Conservation (phyloP, 2,888 invertebrate genomes). For the Autographa pulchrina region DNA sequence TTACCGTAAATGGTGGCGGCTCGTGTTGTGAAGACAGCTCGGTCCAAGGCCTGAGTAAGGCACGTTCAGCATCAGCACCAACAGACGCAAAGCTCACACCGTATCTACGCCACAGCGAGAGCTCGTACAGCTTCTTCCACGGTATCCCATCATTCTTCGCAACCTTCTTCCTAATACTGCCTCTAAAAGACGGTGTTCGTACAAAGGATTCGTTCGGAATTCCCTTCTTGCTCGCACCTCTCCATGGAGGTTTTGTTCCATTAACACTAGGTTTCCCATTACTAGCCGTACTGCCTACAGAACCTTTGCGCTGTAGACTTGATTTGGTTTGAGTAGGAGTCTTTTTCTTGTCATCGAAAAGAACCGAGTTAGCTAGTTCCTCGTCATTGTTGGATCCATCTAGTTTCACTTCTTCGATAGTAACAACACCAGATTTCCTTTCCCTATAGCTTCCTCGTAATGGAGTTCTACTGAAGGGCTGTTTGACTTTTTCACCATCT, state of each 20-base stretch:
- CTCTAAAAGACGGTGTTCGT: constrained; percentile 81
- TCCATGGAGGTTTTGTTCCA: constrained; percentile 85
- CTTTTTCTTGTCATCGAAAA: constrained; percentile 82
- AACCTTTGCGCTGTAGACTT: constrained; percentile 75
- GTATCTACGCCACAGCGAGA: constrained; percentile 88
- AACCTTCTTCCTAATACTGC: constrained; percentile 82
- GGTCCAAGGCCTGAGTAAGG: constrained; percentile 81
- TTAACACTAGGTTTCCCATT: constrained; percentile 74
- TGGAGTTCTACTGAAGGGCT: constrained; percentile 78
- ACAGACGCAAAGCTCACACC: constrained; percentile 83
- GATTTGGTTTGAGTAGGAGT: constrained; percentile 70
- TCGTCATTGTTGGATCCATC: constrained; percentile 82
- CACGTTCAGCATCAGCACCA: constrained; percentile 82
- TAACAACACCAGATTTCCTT: constrained; percentile 83
- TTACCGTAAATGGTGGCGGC: constrained; percentile 77
- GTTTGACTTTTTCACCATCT: constrained; percentile 82
- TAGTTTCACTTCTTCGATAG: constrained; percentile 86
- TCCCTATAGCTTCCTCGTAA: constrained; percentile 83
- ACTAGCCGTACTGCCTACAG: constrained; percentile 69
- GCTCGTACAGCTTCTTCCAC: constrained; percentile 89
- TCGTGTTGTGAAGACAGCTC: constrained; percentile 79
- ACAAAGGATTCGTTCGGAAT: constrained; percentile 77
- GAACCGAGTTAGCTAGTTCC: constrained; percentile 76
- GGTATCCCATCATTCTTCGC: constrained; percentile 81
- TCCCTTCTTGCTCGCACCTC: constrained; percentile 79